Evolutionary conservation across 2,888 invertebrate species (phyloP), one percentile per base, ranked within the genome.

Genomic region (Diaphora mendica): DNA sequence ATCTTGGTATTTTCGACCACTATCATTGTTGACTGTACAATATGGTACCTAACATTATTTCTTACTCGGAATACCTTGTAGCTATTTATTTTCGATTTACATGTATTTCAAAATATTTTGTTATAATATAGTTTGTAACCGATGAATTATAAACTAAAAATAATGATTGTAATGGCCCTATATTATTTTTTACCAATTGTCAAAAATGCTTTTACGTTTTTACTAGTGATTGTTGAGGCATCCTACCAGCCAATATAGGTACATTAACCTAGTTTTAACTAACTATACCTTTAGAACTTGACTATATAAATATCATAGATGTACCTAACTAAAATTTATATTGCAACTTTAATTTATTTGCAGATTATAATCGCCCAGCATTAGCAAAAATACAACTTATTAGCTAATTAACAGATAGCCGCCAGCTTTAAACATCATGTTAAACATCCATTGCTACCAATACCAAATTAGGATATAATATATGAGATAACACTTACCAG

Each of bases 401-500:
- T 26, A 59, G 13, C 17, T 62, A 62, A 62, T 30, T 62, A 17
- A 26, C 17, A 62, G 15, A 62, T 17, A 17, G 1, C 11, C 62
- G 62, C 62, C 26, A 62, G 62, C 62, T 30, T 62, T 15, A 15
- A 15, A 13, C n/a, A 15, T 26, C 13, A 59, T 59, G 26, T 62
- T 17, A 62, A 62, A 30, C 5, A 30, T 26, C 3, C 4, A 62
- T 62, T 62, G 26, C 30, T 13, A 30, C 0, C 7, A 17, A 30
- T 30, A 26, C 26, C 17, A 0, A 62, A 15, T n/a, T 26, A 59
- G 15, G 20, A 48, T 30, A 17, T 13, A 2, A 23, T 48, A 35
- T n/a, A 55, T 30, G 11, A 3, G 26, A 15, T n/a, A 59, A 26
- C 26, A 69, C 90, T 90, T 75, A 90, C 90, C 88, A 90, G 74